phyloP scores from a whole-genome alignment of 2,797 vertebrate genomes.

The Spea hammondii region DNA sequence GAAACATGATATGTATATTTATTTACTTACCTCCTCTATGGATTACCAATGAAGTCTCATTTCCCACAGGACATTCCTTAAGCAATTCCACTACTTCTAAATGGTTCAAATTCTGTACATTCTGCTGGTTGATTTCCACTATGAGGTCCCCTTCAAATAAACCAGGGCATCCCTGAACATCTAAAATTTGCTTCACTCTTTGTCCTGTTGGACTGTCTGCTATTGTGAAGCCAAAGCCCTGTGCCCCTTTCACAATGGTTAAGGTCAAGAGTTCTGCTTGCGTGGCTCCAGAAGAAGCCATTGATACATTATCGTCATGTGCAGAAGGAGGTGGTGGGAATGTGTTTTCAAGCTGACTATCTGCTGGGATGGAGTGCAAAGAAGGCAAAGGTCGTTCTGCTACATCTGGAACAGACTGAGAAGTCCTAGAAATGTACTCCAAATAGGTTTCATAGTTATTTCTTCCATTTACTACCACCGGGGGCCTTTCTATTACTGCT shows the following conservation, averaged over 20 bases:
- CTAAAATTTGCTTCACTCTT: conserved; percentile 95
- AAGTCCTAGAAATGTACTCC: conserved; percentile 94
- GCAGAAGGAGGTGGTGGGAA: conserved; percentile 83
- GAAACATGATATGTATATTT: conserved; percentile 46
- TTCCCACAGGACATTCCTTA: conserved; percentile 91
- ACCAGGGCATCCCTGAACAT: conserved; percentile 92
- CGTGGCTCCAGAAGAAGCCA: conserved; percentile 92
- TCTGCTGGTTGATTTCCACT: conserved; percentile 95
- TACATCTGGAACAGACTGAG: conserved; percentile 86
- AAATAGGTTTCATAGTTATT: conserved; percentile 95
- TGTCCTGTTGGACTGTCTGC: conserved; percentile 92
- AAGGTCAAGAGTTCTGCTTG: conserved; percentile 92
- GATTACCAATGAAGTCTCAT: conserved; percentile 87
- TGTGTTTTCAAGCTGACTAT: conserved; percentile 90
- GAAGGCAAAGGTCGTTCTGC: conserved; percentile 80
- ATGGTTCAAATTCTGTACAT: conserved; percentile 87
- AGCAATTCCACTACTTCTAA: conserved; percentile 97
- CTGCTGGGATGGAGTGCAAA: conserved; percentile 82
- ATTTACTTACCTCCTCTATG: conserved; percentile 91
- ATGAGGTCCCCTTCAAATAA: conserved; percentile 95
- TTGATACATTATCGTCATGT: conserved; percentile 91
- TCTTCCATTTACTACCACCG: conserved; percentile 89
- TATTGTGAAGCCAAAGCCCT: conserved; percentile 97
- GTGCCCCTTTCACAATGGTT: conserved; percentile 93
- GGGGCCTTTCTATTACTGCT: conserved; percentile 91